Conservation (phyloP, 2,888 invertebrate genomes). For the Tipula unca region DNA sequence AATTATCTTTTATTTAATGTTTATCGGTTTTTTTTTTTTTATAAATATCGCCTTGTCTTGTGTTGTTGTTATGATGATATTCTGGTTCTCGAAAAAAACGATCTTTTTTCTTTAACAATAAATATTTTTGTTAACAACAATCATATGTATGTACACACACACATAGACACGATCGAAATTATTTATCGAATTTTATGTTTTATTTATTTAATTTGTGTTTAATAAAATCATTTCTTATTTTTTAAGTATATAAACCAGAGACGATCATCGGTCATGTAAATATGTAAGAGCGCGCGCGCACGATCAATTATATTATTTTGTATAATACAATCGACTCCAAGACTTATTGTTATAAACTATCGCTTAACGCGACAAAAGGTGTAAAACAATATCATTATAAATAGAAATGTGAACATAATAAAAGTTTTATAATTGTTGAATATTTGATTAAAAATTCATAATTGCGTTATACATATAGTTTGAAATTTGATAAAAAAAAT, state of each 20-base stretch:
- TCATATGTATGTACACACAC: too few relatives aligned
- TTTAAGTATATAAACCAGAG: background rate
- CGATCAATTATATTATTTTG: background rate
- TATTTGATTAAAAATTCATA: too few relatives aligned
- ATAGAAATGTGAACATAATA: background rate
- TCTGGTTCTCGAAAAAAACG: background rate
- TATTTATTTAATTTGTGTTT: background rate
- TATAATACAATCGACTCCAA: background rate
- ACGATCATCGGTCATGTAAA: background rate
- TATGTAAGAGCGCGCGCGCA: background rate
- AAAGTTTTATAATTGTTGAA: background rate
- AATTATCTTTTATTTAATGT: background rate
- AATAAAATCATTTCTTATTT: background rate
- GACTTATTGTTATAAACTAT: background rate
- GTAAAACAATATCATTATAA: background rate
- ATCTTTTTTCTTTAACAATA: background rate
- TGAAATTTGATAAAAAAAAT: background rate
- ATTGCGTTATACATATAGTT: background rate
- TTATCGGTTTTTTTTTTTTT: background rate
- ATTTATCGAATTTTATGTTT: background rate
- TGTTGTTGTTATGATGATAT: background rate
- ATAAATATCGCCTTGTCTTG: background rate
- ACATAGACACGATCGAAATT: background rate
- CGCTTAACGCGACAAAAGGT: background rate
- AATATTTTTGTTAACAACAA: background rate